Percentiles rank a stretch among this genome's conserved stretches.
These are phyloP conservation scores for Platynereis dumerilii DNA, from an alignment of 2,888 invertebrate species.

Conservation along the genomic window DNA sequence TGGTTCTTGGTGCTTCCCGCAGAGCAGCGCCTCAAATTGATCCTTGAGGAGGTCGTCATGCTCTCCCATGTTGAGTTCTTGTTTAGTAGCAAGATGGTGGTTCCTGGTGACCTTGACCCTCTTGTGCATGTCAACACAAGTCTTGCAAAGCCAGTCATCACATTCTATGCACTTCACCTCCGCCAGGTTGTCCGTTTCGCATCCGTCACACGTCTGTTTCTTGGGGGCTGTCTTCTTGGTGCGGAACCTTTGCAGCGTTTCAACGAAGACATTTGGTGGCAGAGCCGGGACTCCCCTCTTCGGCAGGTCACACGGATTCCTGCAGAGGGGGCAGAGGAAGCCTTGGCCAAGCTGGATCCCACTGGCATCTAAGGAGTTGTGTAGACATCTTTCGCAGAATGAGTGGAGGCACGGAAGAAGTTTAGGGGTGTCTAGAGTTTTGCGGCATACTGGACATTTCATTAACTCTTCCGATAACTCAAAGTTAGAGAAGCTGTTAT, in stretches of 20 bases:
- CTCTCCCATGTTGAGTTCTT: slow-evolving; percentile 36
- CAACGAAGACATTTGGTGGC: slow-evolving; percentile 40
- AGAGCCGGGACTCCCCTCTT: slow-evolving; percentile 35
- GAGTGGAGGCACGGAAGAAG: slow-evolving; percentile 51
- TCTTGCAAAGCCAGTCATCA: slow-evolving; percentile 41
- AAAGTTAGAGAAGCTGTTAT: not conserved
- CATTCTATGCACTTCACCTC: slow-evolving; percentile 40
- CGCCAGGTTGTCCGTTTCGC: slow-evolving; percentile 33
- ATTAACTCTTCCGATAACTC: slow-evolving; percentile 27
- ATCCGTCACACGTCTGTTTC: slow-evolving; percentile 36
- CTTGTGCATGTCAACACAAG: slow-evolving; percentile 38
- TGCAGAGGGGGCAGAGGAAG: slow-evolving; percentile 41
- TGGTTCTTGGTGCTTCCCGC: slow-evolving; percentile 39
- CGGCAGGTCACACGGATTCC: slow-evolving; percentile 38
- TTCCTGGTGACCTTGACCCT: slow-evolving; percentile 37
- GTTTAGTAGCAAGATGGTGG: slow-evolving; percentile 36
- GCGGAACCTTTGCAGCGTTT: slow-evolving; percentile 40
- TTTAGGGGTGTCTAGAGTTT: slow-evolving; percentile 46
- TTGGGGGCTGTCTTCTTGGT: slow-evolving; percentile 28
- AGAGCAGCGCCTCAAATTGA: slow-evolving; percentile 40
- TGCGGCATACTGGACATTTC: slow-evolving; percentile 44
- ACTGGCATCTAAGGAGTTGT: slow-evolving; percentile 36
- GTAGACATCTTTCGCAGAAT: slow-evolving; percentile 48
- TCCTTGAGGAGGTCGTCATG: slow-evolving; percentile 39
- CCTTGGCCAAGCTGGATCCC: slow-evolving; percentile 38